phyloP scores from a whole-genome alignment of 2,888 invertebrate species.

The Pammene aurita region DNA sequence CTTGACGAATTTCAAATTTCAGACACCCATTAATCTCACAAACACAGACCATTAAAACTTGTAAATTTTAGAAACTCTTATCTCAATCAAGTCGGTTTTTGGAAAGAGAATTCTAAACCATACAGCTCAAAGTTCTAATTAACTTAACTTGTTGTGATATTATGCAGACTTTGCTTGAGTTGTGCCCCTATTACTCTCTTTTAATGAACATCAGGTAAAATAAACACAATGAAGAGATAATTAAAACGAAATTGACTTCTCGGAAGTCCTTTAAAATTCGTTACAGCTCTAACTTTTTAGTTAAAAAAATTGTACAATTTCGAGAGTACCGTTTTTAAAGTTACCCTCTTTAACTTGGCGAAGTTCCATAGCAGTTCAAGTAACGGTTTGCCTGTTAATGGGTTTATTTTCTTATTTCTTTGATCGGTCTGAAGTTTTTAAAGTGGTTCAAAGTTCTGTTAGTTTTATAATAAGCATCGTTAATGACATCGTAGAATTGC shows the following conservation, averaged over 20 bases:
- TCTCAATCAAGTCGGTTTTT: background rate
- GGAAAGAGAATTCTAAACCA: background rate
- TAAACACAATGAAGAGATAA: constrained; percentile 30
- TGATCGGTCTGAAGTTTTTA: background rate
- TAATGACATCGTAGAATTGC: background rate
- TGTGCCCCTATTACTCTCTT: constrained; percentile 20
- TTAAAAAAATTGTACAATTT: constrained; percentile 4
- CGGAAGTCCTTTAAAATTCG: constrained; percentile 24
- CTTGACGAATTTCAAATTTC: background rate
- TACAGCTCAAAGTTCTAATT: background rate
- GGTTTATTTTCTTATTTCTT: constrained; percentile 5
- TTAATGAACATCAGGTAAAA: constrained; percentile 31
- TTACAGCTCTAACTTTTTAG: constrained; percentile 3
- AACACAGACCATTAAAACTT: background rate
- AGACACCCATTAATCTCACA: constrained; percentile 4
- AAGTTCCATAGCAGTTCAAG: constrained; percentile 10
- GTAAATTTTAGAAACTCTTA: background rate
- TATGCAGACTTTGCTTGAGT: constrained; percentile 1
- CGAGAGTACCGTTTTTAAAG: background rate
- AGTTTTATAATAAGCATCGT: constrained; percentile 15
- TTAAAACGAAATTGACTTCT: constrained; percentile 31
- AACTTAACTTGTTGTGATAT: background rate
- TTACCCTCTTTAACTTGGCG: background rate
- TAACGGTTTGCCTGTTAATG: constrained; percentile 7
- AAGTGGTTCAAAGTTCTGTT: constrained; percentile 1